phyloP scores from a whole-genome alignment of 2,888 invertebrate genomes.

The Boloria selene region DNA sequence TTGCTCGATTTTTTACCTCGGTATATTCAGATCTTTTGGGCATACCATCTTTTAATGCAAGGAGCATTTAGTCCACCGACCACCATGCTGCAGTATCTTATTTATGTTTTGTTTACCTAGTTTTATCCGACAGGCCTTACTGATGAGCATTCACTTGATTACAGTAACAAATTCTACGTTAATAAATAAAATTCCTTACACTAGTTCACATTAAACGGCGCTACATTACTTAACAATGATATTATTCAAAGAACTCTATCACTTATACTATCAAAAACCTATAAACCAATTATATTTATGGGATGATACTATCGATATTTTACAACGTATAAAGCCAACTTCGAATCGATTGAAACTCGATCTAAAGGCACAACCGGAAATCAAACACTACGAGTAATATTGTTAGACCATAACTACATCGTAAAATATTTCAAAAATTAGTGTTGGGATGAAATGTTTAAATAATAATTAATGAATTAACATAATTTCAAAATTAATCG shows the following conservation, averaged over 20 bases:
- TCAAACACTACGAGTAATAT: conserved; percentile 28
- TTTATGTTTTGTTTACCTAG: no score
- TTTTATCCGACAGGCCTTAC: no score
- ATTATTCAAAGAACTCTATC: conserved; percentile 7
- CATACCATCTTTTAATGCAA: no score
- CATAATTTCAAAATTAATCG: conserved; percentile 43
- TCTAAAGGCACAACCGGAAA: conserved; percentile 25
- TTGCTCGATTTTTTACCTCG: no score
- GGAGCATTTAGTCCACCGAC: no score
- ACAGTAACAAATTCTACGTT: no score
- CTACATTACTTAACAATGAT: not conserved
- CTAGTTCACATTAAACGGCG: not conserved
- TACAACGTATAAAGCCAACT: conserved; percentile 3
- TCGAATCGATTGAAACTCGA: conserved; percentile 27
- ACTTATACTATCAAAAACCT: not conserved
- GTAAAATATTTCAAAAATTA: conserved; percentile 38
- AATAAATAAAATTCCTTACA: not conserved
- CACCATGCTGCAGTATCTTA: no score
- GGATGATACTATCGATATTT: conserved; percentile 19
- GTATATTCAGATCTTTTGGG: no score
- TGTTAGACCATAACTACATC: conserved; percentile 33
- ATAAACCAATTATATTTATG: conserved; percentile 23
- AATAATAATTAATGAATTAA: conserved; percentile 39
- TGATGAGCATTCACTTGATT: no score
- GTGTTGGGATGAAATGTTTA: conserved; percentile 7